Conservation (phyloP, 2,888 invertebrate species). For the Hirudinaria manillensis region DNA sequence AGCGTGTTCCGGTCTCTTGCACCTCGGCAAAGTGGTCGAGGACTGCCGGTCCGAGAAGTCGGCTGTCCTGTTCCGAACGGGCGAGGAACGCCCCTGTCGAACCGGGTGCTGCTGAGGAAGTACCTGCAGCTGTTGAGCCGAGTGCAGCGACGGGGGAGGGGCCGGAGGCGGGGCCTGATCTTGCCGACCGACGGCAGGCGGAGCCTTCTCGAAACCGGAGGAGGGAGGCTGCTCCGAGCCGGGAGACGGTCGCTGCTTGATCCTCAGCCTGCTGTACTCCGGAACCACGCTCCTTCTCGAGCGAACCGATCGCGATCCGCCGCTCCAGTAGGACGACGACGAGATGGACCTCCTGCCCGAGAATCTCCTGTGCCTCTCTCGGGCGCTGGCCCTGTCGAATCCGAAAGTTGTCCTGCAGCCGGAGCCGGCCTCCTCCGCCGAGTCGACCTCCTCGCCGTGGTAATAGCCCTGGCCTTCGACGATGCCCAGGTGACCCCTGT, state of each 20-base stretch:
- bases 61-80: not conserved
- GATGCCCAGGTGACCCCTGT: not conserved
- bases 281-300: slow-evolving; percentile 18
- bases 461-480: slow-evolving; percentile 12
- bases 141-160: not conserved
- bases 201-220: slow-evolving; percentile 14
- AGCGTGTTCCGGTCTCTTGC: not conserved
- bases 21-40: slow-evolving; percentile 3
- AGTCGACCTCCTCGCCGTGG: slow-evolving; percentile 22
- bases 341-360: slow-evolving; percentile 20
- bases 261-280: slow-evolving; percentile 25
- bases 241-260: slow-evolving; percentile 14
- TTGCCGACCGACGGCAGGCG: not conserved
- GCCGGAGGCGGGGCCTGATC: not conserved
- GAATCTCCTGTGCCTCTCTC: slow-evolving; percentile 26
- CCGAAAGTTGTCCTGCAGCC: slow-evolving; percentile 19
- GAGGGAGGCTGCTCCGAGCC: not conserved
- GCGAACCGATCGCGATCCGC: slow-evolving; percentile 14
- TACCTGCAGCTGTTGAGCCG: slow-evolving; percentile 15
- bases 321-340: slow-evolving; percentile 22
- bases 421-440: slow-evolving; percentile 17
- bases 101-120: slow-evolving; percentile 10
- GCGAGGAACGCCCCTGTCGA: not conserved
- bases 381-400: slow-evolving; percentile 11
- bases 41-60: not conserved